A percentile compares a stretch with the other conserved stretches of the same genome.
Evolutionary conservation across 2,888 invertebrate species (phyloP).

Genomic region (Poecilobothrus nobilitatus): DNA sequence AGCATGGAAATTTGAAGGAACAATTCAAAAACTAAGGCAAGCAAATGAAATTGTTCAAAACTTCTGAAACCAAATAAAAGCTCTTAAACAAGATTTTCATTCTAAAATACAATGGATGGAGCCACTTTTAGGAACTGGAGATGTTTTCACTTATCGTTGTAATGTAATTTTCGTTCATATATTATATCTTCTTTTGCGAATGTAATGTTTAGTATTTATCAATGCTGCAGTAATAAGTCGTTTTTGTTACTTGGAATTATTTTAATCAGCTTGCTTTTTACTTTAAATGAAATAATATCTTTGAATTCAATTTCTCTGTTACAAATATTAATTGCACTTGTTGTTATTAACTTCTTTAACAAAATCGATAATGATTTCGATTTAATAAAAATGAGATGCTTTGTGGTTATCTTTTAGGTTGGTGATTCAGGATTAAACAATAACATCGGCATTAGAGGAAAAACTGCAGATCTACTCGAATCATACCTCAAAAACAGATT

Average conservation of each 20-base stretch:
- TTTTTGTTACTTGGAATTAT: conserved; percentile 15
- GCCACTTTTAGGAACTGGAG: conserved; percentile 16
- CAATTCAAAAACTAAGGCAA: conserved; percentile 46
- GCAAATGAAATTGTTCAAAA: conserved; percentile 48
- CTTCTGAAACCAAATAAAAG: conserved; percentile 13
- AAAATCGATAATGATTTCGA: not conserved
- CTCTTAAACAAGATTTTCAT: conserved; percentile 14
- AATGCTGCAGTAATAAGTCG: conserved; percentile 17
- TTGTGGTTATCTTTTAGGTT: no score
- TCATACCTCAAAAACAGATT: no score
- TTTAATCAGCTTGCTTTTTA: conserved; percentile 13
- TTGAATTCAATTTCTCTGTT: conserved; percentile 15
- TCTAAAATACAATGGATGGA: conserved; percentile 15
- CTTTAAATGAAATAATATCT: conserved; percentile 14
- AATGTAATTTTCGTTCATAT: conserved; percentile 15
- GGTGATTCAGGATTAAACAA: no score
- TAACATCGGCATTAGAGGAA: no score
- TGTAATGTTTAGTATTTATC: conserved; percentile 20
- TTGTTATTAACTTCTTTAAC: not conserved
- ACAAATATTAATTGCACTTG: conserved; percentile 13
- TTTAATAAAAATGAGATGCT: not conserved
- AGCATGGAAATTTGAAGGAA: conserved; percentile 47
- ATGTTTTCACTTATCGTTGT: conserved; percentile 12
- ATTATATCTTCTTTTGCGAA: conserved; percentile 18
- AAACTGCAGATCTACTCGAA: no score